These are phyloP conservation scores for Canis aureus DNA, from an alignment of 2,113 vertebrate species.

Conservation along the genomic window DNA sequence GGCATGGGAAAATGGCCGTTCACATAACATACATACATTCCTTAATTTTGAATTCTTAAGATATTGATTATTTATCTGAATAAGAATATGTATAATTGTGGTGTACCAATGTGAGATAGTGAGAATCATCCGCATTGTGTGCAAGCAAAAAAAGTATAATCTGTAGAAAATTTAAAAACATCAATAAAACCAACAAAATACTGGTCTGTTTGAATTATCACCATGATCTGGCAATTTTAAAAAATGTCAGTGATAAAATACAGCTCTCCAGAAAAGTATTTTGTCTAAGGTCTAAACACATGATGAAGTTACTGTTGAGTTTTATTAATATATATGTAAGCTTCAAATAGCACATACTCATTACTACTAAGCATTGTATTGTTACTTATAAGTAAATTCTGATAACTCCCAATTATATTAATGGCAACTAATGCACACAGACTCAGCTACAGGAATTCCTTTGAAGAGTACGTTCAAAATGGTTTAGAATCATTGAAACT, in stretches of 20 bases:
- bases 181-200: background rate
- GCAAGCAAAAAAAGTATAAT: background rate
- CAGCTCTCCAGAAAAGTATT: background rate
- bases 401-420: background rate
- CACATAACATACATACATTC: background rate
- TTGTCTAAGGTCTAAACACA: constrained; percentile 3
- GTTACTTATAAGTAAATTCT: background rate
- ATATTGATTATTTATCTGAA: background rate
- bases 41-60: background rate
- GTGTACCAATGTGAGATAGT: background rate
- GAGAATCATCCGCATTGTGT: background rate
- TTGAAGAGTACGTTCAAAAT: constrained; percentile 6
- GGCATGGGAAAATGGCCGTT: background rate
- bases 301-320: background rate
- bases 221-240: background rate
- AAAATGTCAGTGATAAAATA: background rate
- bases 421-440: background rate
- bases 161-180: background rate
- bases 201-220: constrained; percentile 26
- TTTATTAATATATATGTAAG: background rate
- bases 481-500: constrained; percentile 35
- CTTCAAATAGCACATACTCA: constrained; percentile 22
- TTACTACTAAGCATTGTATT: background rate
- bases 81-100: background rate
- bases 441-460: background rate